Conservation (phyloP, 2,888 invertebrate species). For the Suillia variegata region DNA sequence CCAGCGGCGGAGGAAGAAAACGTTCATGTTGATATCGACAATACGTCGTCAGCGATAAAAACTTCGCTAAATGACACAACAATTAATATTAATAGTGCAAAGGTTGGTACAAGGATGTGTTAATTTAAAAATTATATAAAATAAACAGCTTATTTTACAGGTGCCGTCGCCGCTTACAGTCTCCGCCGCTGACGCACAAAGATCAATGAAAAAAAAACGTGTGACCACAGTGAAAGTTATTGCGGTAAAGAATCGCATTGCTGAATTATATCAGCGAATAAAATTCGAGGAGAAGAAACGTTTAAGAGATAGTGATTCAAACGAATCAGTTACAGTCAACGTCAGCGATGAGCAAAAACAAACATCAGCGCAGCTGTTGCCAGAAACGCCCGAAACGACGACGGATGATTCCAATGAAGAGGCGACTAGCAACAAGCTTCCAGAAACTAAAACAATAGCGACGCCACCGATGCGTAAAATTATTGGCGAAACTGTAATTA, state of each 20-base stretch:
- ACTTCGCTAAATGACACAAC: too few species aligned
- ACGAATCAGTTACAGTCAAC: neutral
- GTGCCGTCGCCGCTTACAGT: too few species aligned
- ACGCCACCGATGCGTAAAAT: constrained; percentile 25
- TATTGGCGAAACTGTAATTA: constrained; percentile 37
- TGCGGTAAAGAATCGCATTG: constrained; percentile 34
- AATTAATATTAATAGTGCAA: too few species aligned
- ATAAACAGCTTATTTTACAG: too few species aligned
- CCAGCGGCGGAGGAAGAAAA: too few species aligned
- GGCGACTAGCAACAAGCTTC: neutral
- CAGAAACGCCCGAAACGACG: neutral
- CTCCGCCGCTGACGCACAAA: too few species aligned
- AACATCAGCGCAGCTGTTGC: neutral
- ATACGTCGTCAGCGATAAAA: too few species aligned
- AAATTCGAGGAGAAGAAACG: constrained; percentile 30
- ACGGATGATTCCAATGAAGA: neutral
- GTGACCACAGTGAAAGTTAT: constrained; percentile 36
- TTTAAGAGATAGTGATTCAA: neutral
- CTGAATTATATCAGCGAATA: constrained; percentile 32
- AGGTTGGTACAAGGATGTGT: too few species aligned
- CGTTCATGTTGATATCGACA: too few species aligned
- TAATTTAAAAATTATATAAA: too few species aligned
- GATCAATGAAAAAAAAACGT: constrained; percentile 13
- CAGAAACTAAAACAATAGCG: neutral
- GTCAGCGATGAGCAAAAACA: neutral